Percentiles rank a stretch among this genome's conserved stretches.
phyloP scores from a whole-genome alignment of 2,113 vertebrate genomes.

The Lonchura striata region DNA sequence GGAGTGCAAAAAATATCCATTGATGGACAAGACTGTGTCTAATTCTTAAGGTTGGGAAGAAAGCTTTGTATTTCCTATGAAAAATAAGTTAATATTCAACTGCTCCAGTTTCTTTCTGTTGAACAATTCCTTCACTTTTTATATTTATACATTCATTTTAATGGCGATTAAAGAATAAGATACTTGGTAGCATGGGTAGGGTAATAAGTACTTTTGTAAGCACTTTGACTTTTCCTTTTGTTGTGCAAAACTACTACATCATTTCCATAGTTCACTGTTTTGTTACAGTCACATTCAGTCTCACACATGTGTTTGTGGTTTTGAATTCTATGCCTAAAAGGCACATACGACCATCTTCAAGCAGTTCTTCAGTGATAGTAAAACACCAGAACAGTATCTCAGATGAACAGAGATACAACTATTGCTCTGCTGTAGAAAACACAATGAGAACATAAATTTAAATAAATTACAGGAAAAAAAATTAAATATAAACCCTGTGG shows the following conservation, averaged over 20 bases:
- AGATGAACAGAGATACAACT: background rate
- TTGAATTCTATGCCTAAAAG: background rate
- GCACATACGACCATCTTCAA: background rate
- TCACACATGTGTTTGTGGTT: accelerated
- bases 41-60: background rate
- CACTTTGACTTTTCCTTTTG: background rate
- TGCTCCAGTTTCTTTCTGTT: background rate
- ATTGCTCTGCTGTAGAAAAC: background rate
- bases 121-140: background rate
- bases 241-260: background rate
- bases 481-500: background rate
- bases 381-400: background rate
- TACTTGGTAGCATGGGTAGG: background rate
- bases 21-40: background rate
- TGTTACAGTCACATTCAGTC: background rate
- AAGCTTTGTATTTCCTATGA: background rate
- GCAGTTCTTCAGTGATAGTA: background rate
- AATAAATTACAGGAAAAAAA: background rate
- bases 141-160: background rate
- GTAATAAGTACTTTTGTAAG: background rate
- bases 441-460: background rate
- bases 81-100: background rate
- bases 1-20: background rate
- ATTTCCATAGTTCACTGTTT: background rate
- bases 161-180: background rate